phyloP scores from a whole-genome alignment of 2,888 invertebrate genomes.

The Epicampocera succincta region DNA sequence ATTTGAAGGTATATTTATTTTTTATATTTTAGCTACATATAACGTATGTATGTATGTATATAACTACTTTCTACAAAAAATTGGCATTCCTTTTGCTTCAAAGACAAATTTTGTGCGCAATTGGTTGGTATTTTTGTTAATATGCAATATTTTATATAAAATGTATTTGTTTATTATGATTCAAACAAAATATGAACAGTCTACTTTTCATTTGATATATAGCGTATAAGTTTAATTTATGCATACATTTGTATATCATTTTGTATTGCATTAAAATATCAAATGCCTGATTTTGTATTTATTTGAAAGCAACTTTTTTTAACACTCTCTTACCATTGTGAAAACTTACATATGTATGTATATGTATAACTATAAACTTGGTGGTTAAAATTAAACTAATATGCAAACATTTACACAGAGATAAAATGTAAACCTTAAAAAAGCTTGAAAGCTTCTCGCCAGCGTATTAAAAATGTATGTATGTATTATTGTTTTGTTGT shows the following conservation, averaged over 20 bases:
- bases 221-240: conserved; percentile 33
- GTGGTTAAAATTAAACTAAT: no score
- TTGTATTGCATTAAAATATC: conserved; percentile 30
- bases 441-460: no score
- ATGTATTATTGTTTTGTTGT: no score
- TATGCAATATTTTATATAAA: conserved; percentile 23
- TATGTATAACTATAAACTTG: no score
- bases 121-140: conserved; percentile 38
- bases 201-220: conserved; percentile 53
- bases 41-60: conserved; percentile 3
- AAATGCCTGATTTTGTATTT: conserved; percentile 11
- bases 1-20: conserved; percentile 16
- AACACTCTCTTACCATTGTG: no score
- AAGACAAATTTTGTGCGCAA: conserved; percentile 55
- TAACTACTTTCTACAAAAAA: conserved; percentile 49
- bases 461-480: no score
- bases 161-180: conserved; percentile 15
- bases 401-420: no score
- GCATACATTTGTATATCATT: conserved; percentile 40
- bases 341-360: no score
- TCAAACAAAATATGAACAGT: conserved; percentile 39
- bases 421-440: no score
- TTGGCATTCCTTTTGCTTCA: conserved; percentile 44
- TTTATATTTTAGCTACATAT: conserved; percentile 62
- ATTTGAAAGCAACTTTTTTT: not conserved